phyloP scores from a whole-genome alignment of 2,113 vertebrate species.

The Gavialis gangeticus region DNA sequence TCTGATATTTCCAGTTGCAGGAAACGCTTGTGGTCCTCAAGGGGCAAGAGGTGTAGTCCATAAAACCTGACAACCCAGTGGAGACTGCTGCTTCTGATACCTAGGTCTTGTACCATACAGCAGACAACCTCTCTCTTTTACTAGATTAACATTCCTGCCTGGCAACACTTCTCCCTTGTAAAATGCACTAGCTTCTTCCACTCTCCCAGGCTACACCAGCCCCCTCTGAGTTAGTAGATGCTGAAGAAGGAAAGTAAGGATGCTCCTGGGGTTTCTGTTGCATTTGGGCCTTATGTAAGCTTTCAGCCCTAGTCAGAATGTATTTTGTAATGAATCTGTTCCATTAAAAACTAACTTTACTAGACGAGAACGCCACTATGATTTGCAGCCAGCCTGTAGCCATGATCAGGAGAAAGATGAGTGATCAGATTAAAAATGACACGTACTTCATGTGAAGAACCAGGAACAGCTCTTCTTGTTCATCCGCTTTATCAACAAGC shows the following conservation, averaged over 20 bases:
- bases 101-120: slow-evolving; percentile 1
- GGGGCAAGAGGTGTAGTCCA: background rate
- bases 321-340: slow-evolving; percentile 3
- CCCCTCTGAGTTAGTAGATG: background rate
- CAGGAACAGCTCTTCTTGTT: background rate
- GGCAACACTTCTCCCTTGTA: background rate
- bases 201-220: background rate
- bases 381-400: background rate
- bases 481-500: accelerated
- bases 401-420: background rate
- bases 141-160: background rate
- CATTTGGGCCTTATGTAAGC: accelerated
- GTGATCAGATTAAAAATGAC: background rate
- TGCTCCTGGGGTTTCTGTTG: background rate
- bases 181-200: background rate
- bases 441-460: background rate
- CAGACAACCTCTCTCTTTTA: background rate
- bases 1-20: background rate
- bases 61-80: background rate
- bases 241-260: background rate
- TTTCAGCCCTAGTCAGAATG: background rate
- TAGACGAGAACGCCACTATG: background rate
- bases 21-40: background rate
- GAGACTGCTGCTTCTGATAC: background rate
- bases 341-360: background rate